Evolutionary conservation across 2,113 vertebrate genomes (phyloP).

Genomic region (Lepidothrix coronata): DNA sequence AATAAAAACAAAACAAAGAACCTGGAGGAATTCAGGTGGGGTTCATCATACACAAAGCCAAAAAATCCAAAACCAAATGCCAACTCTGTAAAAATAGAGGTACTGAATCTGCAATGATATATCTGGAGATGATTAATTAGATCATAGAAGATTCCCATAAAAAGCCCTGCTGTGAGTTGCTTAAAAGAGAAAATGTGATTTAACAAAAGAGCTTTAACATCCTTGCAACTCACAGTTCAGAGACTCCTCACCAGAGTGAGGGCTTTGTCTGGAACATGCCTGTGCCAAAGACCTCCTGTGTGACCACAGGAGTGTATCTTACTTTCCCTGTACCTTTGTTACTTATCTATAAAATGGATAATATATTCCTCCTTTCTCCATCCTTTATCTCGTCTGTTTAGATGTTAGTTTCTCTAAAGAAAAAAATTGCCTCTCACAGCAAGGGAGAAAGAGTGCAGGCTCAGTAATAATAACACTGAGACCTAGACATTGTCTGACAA

Average conservation of each 20-base stretch:
- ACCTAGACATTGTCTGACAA: conserved; percentile 2
- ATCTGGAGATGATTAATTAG: background rate
- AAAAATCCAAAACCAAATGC: background rate
- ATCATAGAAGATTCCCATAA: background rate
- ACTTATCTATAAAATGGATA: conserved; percentile 9
- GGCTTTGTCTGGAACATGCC: conserved; percentile 6
- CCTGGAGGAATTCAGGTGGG: background rate
- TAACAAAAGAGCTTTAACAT: conserved; percentile 10
- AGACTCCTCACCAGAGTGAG: background rate
- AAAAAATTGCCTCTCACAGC: conserved; percentile 21
- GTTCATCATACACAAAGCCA: background rate
- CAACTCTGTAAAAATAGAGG: background rate
- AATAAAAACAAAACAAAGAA: background rate
- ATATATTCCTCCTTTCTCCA: conserved; percentile 3
- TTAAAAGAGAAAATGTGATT: conserved; percentile 17
- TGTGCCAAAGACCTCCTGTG: conserved; percentile 10
- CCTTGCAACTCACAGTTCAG: conserved; percentile 18
- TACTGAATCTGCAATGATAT: background rate
- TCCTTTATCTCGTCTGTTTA: conserved; percentile 37
- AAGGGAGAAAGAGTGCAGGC: background rate
- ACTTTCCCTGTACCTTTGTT: conserved; percentile 12
- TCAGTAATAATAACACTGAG: conserved; percentile 17
- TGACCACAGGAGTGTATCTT: background rate
- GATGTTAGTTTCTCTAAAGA: conserved; percentile 29
- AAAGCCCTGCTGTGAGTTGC: background rate